These are phyloP conservation scores for Epistrophe eligans DNA, from an alignment of 2,888 invertebrate genomes.

Conservation along the genomic window DNA sequence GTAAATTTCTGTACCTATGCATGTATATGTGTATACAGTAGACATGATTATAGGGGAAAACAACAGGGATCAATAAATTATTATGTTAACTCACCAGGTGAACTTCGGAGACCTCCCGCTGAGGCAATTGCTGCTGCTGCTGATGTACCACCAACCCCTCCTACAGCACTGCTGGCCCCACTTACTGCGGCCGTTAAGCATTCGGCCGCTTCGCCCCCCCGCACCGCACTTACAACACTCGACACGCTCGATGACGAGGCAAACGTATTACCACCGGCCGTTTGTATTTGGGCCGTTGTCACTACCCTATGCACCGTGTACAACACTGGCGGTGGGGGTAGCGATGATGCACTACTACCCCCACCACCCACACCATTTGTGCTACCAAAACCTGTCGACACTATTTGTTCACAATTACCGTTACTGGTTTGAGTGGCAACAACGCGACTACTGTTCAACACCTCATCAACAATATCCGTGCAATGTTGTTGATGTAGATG, in stretches of 20 bases:
- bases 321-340: conserved; percentile 81
- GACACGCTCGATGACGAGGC: conserved; percentile 83
- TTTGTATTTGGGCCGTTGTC: conserved; percentile 83
- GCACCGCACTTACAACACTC: conserved; percentile 82
- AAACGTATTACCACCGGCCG: conserved; percentile 82
- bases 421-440: conserved; percentile 82
- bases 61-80: conserved; percentile 37
- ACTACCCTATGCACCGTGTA: conserved; percentile 84
- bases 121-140: conserved; percentile 76
- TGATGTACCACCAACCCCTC: conserved; percentile 72
- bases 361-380: conserved; percentile 77
- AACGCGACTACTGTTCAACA: conserved; percentile 79
- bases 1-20: neutral
- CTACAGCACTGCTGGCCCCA: conserved; percentile 78
- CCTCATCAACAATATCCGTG: conserved; percentile 79
- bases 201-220: conserved; percentile 80
- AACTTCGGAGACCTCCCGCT: conserved; percentile 79
- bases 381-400: conserved; percentile 71
- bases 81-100: conserved; percentile 80
- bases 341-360: conserved; percentile 73
- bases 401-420: conserved; percentile 78
- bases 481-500: conserved; percentile 78
- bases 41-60: neutral
- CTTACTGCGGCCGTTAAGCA: conserved; percentile 78
- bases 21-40: too few relatives aligned